A percentile compares a stretch with the other conserved stretches of the same genome.
phyloP scores from a whole-genome alignment of 2,888 invertebrate genomes.

The Synergus itoensis region DNA sequence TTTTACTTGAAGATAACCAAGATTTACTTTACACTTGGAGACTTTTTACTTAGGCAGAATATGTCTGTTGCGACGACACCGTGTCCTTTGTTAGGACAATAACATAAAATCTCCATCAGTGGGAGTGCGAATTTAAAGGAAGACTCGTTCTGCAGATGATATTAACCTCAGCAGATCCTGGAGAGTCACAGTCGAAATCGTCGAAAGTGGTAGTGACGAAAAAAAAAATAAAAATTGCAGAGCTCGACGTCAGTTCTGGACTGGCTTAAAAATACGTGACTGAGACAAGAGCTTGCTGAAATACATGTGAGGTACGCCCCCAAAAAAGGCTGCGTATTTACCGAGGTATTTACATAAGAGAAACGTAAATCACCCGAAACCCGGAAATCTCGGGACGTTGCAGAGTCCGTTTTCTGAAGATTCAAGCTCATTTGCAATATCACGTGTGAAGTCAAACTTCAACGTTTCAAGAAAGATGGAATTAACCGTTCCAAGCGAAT shows the following conservation, averaged over 20 bases:
- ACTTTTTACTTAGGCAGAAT: slow-evolving; percentile 20
- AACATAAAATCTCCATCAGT: slow-evolving; percentile 38
- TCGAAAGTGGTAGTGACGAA: slow-evolving; percentile 24
- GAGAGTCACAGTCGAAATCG: slow-evolving; percentile 15
- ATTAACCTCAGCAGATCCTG: slow-evolving; percentile 24
- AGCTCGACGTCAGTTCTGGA: neutral
- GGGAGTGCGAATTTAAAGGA: slow-evolving; percentile 38
- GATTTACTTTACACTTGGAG: slow-evolving; percentile 35
- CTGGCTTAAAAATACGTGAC: slow-evolving; percentile 37
- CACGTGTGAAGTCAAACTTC: neutral
- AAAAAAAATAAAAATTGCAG: neutral
- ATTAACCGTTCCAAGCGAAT: neutral
- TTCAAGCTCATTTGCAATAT: slow-evolving; percentile 14
- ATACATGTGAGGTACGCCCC: slow-evolving; percentile 37
- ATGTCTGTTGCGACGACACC: slow-evolving; percentile 10
- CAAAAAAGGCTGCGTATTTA: neutral
- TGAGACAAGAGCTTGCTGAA: slow-evolving; percentile 32
- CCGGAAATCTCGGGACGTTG: slow-evolving; percentile 20
- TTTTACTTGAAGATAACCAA: slow-evolving; percentile 29
- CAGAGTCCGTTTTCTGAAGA: neutral
- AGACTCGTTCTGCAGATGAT: slow-evolving; percentile 33
- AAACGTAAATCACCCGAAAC: slow-evolving; percentile 29
- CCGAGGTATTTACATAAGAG: slow-evolving; percentile 34
- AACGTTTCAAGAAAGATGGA: neutral
- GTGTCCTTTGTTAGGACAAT: slow-evolving; percentile 28